A percentile compares a stretch with the other conserved stretches of the same genome.
Conservation (phyloP, 2,113 vertebrate genomes). For the Progne subis region DNA sequence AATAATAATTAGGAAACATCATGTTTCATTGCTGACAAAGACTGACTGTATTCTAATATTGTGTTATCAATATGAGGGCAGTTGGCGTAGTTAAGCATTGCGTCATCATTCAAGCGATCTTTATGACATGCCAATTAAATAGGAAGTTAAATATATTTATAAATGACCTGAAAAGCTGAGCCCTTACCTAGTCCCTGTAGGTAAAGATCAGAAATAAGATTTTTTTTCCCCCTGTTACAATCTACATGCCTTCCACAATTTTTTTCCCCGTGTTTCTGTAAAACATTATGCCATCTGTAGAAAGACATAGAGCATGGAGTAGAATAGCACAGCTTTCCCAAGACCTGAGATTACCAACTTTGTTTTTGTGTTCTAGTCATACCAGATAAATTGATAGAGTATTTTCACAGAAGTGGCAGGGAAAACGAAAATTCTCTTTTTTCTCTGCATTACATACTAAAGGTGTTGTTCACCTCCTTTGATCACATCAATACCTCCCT, state of each 20-base stretch:
- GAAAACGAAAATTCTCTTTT: not conserved
- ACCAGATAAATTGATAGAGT: not conserved
- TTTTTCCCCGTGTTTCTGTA: not conserved
- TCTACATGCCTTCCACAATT: not conserved
- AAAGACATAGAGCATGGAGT: not conserved
- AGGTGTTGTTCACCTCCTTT: not conserved
- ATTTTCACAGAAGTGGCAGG: not conserved
- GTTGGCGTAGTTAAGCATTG: not conserved
- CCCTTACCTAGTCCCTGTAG: not conserved
- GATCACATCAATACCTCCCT: not conserved
- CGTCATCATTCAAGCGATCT: not conserved
- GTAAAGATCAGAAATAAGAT: not conserved
- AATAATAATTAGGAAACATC: not conserved
- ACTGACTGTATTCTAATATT: not conserved
- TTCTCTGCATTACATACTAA: not conserved
- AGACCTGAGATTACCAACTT: not conserved
- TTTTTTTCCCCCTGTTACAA: accelerated
- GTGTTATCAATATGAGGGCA: not conserved
- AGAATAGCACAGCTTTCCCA: not conserved
- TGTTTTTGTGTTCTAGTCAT: not conserved
- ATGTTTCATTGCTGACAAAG: not conserved
- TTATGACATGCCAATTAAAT: not conserved
- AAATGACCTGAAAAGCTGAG: not conserved
- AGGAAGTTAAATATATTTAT: not conserved
- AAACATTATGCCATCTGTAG: not conserved